Base-by-base conservation (phyloP, 2,113 vertebrate genomes). In the Meles meles region DNA sequence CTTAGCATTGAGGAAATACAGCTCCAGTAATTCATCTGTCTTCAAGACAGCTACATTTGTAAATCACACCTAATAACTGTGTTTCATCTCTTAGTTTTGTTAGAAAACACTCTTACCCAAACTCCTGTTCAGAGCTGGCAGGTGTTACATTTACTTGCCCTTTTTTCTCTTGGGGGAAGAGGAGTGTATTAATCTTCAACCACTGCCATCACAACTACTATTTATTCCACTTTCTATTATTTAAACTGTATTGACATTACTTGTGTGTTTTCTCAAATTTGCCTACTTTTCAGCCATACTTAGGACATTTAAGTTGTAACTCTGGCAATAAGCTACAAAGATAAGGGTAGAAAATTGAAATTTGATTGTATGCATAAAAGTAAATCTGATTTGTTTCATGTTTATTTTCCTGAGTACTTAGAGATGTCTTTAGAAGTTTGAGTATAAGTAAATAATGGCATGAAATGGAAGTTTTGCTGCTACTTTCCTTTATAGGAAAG, bases 351-450 rank as follows among this genome's bases (percentile, higher is more conserved):
- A 86, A 96, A 92, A 87, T 37, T 96, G 69, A 94, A 92, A 52
- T 95, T 65, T 91, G 63, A 83, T 80, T 90, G 31, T 86, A 71
- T 97, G 74, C 89, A 63, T 93, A 82, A 97, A 92, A 96, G 27
- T 86, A 47, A 91, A 63, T 92, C 81, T 72, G 4, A 23, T 89
- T 86, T 89, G 39, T 90, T 93, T 89, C 25, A 6, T 92, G 1
- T 83, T 92, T 79, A 47, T 81, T 92, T 96, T 83, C 80, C 65
- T 84, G 37, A 63, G 61, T 71, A 89, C 42, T 72, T 31, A 79
- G 5, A 67, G 65, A 67, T 69, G 25, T 20, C 17, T 92, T 95
- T 92, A 65, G 76, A 96, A 92, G 52, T 82, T 81, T 6, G 7
- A 76, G 25, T 88, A 2, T 76, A 83, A 61, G 31, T 80, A 88